Base-by-base conservation (phyloP, 2,888 invertebrate species). In the Apantesis nais region DNA sequence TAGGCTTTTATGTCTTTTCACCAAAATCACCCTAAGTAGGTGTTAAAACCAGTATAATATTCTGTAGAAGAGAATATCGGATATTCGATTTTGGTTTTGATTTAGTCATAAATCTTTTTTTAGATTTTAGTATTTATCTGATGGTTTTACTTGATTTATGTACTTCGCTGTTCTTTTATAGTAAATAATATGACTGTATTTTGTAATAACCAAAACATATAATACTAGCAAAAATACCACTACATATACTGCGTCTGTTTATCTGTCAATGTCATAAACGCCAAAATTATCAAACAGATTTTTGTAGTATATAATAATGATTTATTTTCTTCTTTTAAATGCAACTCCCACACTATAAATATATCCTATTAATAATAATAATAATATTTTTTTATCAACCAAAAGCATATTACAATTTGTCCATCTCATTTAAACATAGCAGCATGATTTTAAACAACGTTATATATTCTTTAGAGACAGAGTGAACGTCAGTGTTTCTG, bases 71-170 rank as follows among this genome's bases (percentile, higher is more conserved):
- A 29, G 48, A 34, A 31, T n/a, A n/a, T 67, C 48, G 52, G 37
- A 16, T 62, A 11, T 25, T 19, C 0, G 9, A 19, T 25, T 67
- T 76, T 74, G 78, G 72, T 76, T 78, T 69, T 63, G 19, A 69
- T 72, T 62, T 7, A 22, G 25, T 39, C 55, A 34, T 67, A 68
- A 62, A 70, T 74, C 9, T 34, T 68, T 22, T 31, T 39, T 39
- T 63, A n/a, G 62, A 65, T 48, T 62, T 64, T 61, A 25, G 64
- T 58, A 71, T 19, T 70, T 63, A 72, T 74, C 68, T 70, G 65
- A 70, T 71, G 60, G 9, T 7, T 9, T 14, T n/a, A 48, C n/a
- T 55, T 68, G 68, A 68, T 68, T 55, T 68, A 68, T 39, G 62
- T 14, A 68, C 39, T 52, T 62, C 25, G 11, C 19, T 67, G 41